Conservation (phyloP, 2,797 vertebrate genomes). For the Galagoides demidoff region DNA sequence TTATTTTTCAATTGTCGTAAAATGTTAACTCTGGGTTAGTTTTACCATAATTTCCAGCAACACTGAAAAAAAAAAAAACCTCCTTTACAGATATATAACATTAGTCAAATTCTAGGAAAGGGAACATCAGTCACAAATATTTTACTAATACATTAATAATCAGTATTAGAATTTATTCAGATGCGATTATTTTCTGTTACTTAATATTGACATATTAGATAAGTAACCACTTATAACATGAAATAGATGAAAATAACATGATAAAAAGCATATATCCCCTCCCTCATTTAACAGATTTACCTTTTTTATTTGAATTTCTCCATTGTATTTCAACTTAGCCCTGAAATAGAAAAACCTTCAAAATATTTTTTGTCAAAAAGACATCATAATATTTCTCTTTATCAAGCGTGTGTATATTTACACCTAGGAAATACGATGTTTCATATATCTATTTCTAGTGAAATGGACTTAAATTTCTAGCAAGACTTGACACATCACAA, state of each 20-base stretch:
- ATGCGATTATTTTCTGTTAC: background rate
- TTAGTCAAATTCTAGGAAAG: background rate
- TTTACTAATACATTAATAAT: background rate
- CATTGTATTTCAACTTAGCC: background rate
- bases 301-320: conserved; percentile 10
- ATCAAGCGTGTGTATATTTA: background rate
- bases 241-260: background rate
- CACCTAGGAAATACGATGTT: conserved; percentile 59
- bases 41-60: background rate
- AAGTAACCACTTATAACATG: background rate
- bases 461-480: conserved; percentile 72
- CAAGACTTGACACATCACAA: conserved; percentile 50
- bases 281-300: background rate
- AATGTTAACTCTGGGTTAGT: background rate
- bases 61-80: background rate
- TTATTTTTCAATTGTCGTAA: background rate
- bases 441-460: conserved; percentile 62
- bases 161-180: background rate
- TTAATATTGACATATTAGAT: background rate
- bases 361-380: conserved; percentile 13
- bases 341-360: background rate
- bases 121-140: background rate
- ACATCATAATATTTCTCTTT: background rate
- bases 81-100: background rate
- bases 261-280: background rate